Conservation (phyloP, 1,140 invertebrate genomes). For the Glomeris maerens region DNA sequence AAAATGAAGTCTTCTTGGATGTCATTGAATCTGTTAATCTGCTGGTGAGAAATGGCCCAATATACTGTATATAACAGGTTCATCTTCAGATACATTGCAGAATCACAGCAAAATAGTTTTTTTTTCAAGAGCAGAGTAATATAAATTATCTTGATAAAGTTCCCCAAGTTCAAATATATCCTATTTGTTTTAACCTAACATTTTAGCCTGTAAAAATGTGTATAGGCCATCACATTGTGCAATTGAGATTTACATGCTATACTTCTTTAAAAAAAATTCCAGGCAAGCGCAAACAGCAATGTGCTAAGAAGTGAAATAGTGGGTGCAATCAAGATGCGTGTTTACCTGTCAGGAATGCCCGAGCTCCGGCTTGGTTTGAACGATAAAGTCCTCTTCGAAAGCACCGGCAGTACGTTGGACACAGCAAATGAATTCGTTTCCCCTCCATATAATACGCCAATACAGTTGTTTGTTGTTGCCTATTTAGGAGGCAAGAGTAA, state of each 20-base stretch:
- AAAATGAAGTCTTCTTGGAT: constrained; percentile 99
- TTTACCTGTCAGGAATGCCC: constrained; percentile 99
- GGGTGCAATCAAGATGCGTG: constrained; percentile 97
- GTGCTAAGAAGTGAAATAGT: constrained; percentile 96
- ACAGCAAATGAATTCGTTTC: no score
- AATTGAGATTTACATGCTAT: not conserved
- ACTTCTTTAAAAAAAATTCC: constrained; percentile 12
- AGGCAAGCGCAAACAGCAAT: constrained; percentile 95
- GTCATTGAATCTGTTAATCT: constrained; percentile 99
- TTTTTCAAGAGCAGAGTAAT: not conserved
- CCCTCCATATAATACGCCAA: no score
- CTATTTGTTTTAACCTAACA: not conserved
- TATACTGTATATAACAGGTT: not conserved
- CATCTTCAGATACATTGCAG: not conserved
- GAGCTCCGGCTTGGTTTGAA: constrained; percentile 95
- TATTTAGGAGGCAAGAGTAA: constrained; percentile 80
- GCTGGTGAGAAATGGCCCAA: constrained; percentile 38
- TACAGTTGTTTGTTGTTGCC: constrained; percentile 5
- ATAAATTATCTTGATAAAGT: no score
- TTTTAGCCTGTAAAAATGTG: not conserved
- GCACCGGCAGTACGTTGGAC: constrained; percentile 69
- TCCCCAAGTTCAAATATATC: not conserved
- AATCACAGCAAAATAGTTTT: not conserved
- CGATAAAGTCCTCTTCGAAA: constrained; percentile 98
- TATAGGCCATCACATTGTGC: no score